Evolutionary conservation across 2,888 invertebrate genomes (phyloP).

Genomic region (Hetaerina titia): DNA sequence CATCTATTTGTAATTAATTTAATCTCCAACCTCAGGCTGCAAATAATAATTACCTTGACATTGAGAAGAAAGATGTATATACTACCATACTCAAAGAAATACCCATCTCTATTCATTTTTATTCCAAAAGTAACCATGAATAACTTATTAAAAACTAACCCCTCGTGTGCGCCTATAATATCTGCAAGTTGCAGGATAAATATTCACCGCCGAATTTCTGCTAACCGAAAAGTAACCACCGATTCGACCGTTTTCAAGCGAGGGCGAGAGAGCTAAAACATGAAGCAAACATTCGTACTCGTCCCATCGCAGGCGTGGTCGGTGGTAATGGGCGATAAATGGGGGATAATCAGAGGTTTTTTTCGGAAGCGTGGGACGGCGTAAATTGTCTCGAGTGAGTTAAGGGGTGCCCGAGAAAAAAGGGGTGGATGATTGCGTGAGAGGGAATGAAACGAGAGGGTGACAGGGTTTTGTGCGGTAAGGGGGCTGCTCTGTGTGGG

Average conservation of each 20-base stretch:
- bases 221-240: too few relatives aligned
- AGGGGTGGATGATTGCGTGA: conserved; percentile 1
- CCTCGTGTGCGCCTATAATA: too few relatives aligned
- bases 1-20: too few relatives aligned
- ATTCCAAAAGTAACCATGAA: too few relatives aligned
- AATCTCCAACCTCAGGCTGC: too few relatives aligned
- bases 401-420: not conserved
- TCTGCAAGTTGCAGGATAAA: too few relatives aligned
- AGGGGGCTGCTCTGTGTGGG: not conserved
- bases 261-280: not conserved
- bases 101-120: too few relatives aligned
- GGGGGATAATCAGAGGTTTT: not conserved
- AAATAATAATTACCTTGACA: too few relatives aligned
- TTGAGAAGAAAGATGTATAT: too few relatives aligned
- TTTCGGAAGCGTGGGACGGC: not conserved
- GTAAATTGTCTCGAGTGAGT: conserved; percentile 33
- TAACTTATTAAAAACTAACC: too few relatives aligned
- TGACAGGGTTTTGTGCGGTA: not conserved
- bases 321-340: not conserved
- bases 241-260: not conserved
- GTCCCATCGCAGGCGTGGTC: not conserved
- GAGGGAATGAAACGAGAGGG: not conserved
- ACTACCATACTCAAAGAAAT: too few relatives aligned
- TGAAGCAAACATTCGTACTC: not conserved
- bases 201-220: too few relatives aligned